These are phyloP conservation scores for Rhinogobius similis DNA, from an alignment of 2,113 vertebrate species.

Conservation along the genomic window DNA sequence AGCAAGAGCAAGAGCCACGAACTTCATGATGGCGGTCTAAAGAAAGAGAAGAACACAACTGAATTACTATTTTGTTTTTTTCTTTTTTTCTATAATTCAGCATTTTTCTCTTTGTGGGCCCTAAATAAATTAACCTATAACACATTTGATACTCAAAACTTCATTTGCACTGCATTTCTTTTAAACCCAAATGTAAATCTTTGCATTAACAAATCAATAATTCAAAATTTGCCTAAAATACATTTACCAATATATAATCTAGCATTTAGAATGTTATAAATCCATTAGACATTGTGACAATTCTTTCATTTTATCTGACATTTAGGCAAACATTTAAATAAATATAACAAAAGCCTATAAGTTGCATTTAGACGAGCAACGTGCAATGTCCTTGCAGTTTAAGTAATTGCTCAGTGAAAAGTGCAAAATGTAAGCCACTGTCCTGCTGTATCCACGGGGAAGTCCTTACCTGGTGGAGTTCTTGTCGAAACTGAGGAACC, in stretches of 20 bases:
- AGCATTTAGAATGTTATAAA: neutral
- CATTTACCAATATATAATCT: neutral
- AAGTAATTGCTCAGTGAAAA: neutral
- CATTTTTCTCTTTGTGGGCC: neutral
- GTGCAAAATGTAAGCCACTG: neutral
- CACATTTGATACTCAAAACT: neutral
- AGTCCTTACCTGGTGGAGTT: slow-evolving; percentile 76
- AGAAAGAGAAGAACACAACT: slow-evolving; percentile 15
- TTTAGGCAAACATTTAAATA: neutral
- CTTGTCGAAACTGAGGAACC: slow-evolving; percentile 69
- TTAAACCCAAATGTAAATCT: neutral
- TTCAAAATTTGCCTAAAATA: neutral
- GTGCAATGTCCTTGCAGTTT: neutral
- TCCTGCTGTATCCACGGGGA: neutral
- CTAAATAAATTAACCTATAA: neutral
- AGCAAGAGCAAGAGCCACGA: slow-evolving; percentile 68
- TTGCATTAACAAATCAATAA: neutral
- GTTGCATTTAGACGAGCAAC: neutral
- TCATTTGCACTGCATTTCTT: too few species aligned
- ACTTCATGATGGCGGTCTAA: slow-evolving; percentile 78
- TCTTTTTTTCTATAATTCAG: neutral
- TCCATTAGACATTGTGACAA: neutral
- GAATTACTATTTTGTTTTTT: neutral
- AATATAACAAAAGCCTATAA: neutral
- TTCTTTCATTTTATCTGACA: too few species aligned